A percentile compares a stretch with the other conserved stretches of the same genome.
These are phyloP conservation scores for Philaethria dido DNA, from an alignment of 2,888 invertebrate species.

Conservation along the genomic window DNA sequence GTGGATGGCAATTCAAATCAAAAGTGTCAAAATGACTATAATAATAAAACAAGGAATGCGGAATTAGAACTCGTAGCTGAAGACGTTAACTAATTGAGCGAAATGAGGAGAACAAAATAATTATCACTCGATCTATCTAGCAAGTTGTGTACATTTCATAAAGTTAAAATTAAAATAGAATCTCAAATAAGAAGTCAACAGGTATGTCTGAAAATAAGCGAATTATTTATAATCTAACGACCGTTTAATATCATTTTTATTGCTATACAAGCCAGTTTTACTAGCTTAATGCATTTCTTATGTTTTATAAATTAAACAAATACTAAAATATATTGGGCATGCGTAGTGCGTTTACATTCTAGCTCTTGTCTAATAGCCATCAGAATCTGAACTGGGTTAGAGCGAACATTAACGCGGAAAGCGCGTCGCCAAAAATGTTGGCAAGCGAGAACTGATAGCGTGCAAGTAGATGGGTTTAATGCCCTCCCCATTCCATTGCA, in stretches of 20 bases:
- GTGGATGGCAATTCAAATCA: background rate
- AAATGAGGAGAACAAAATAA: background rate
- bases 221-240: background rate
- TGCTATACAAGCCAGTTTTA: background rate
- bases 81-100: background rate
- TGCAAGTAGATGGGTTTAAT: constrained; percentile 78
- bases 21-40: background rate
- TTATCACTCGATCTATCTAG: background rate
- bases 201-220: background rate
- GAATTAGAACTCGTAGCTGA: background rate
- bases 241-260: constrained; percentile 9
- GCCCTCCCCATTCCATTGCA: constrained; percentile 84
- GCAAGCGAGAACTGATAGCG: constrained; percentile 75
- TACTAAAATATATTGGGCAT: background rate
- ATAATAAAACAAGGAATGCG: background rate
- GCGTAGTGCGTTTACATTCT: constrained; percentile 21
- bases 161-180: background rate
- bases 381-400: constrained; percentile 46
- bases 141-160: background rate
- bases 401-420: constrained; percentile 61
- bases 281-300: constrained; percentile 7
- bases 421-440: constrained; percentile 67
- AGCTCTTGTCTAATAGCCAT: constrained; percentile 33
- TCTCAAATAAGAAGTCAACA: background rate
- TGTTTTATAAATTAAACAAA: constrained; percentile 9